Evolutionary conservation across 2,888 invertebrate species (phyloP).

Genomic region (Xylota segnis): DNA sequence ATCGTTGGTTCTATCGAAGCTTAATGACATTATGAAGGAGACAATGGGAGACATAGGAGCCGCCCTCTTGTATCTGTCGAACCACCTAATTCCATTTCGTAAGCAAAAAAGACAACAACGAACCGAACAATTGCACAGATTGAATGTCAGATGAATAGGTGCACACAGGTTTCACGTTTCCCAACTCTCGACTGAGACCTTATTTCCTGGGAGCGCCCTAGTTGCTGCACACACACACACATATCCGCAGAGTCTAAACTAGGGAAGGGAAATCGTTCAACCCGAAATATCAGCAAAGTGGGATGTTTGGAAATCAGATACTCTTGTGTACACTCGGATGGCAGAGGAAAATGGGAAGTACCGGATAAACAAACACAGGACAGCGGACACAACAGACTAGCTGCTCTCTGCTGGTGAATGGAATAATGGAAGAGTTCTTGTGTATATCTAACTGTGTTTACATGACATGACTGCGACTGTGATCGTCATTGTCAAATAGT

Average conservation of each 20-base stretch:
- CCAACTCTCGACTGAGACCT: slow-evolving; percentile 64
- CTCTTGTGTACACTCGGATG: slow-evolving; percentile 61
- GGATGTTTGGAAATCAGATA: slow-evolving; percentile 77
- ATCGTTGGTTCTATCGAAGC: slow-evolving; percentile 40
- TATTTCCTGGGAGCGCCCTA: slow-evolving; percentile 77
- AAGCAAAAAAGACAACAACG: slow-evolving; percentile 32
- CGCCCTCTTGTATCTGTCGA: slow-evolving; percentile 65
- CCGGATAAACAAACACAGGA: slow-evolving; percentile 74
- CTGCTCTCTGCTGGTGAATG: slow-evolving; percentile 31
- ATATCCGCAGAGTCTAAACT: slow-evolving; percentile 11
- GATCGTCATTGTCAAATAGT: slow-evolving; percentile 72
- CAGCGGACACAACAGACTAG: slow-evolving; percentile 22
- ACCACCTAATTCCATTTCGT: slow-evolving; percentile 66
- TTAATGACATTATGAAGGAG: slow-evolving; percentile 70
- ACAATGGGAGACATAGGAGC: slow-evolving; percentile 63
- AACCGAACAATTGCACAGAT: slow-evolving; percentile 70
- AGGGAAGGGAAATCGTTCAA: slow-evolving; percentile 66
- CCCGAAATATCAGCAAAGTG: slow-evolving; percentile 76
- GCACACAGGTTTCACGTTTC: slow-evolving; percentile 76
- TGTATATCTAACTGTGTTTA: slow-evolving; percentile 55
- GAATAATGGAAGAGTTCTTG: slow-evolving; percentile 50
- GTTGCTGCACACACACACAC: slow-evolving; percentile 34
- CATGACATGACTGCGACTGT: slow-evolving; percentile 42
- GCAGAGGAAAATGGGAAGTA: slow-evolving; percentile 61
- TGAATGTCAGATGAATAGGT: slow-evolving; percentile 75